A percentile compares a stretch with the other conserved stretches of the same genome.
phyloP scores from a whole-genome alignment of 2,113 vertebrate genomes.

The Cairina moschata region DNA sequence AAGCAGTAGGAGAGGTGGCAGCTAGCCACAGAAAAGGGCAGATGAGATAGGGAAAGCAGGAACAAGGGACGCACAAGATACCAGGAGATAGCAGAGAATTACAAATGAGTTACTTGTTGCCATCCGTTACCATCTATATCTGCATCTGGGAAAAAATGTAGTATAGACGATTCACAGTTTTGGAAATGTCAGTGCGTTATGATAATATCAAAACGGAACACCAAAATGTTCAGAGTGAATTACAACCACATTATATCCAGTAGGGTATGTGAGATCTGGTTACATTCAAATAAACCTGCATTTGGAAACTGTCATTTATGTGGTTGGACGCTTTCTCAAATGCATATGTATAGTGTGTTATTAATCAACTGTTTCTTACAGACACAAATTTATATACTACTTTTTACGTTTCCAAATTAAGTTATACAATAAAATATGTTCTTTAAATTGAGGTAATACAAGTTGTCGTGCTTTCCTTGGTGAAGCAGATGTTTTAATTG shows the following conservation, averaged over 20 bases:
- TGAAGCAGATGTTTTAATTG: constrained; percentile 57
- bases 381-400: background rate
- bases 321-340: constrained; percentile 33
- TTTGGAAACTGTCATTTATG: constrained; percentile 62
- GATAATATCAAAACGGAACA: constrained; percentile 19
- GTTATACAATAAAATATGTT: constrained; percentile 59
- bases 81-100: constrained; percentile 8
- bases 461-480: constrained; percentile 4
- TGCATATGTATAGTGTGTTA: constrained; percentile 41
- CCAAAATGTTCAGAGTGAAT: constrained; percentile 8
- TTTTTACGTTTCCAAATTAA: constrained; percentile 38
- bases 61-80: background rate
- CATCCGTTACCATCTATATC: background rate
- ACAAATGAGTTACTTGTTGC: background rate
- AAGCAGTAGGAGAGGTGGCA: constrained; percentile 36
- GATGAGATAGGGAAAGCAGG: background rate
- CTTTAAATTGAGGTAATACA: constrained; percentile 18
- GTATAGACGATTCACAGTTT: constrained; percentile 32
- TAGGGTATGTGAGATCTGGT: constrained; percentile 23
- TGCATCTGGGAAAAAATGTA: background rate
- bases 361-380: constrained; percentile 42
- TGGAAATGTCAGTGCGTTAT: background rate
- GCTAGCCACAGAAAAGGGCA: constrained; percentile 25
- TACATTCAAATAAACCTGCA: constrained; percentile 62
- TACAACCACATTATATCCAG: constrained; percentile 3